Evolutionary conservation across 2,113 vertebrate species (phyloP).

Genomic region (Lagenorhynchus albirostris): DNA sequence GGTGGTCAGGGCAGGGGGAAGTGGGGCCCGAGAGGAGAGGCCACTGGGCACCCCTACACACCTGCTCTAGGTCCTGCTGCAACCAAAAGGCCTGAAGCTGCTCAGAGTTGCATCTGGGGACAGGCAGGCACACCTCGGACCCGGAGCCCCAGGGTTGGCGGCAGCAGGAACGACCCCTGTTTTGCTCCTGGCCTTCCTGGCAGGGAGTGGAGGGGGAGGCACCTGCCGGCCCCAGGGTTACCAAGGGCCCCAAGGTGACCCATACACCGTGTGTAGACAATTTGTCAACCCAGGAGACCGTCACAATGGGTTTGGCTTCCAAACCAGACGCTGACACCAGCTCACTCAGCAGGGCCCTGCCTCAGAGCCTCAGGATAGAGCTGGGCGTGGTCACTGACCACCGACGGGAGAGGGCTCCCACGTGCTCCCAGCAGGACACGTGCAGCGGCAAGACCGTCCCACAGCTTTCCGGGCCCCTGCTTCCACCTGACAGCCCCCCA

Average conservation of each 20-base stretch:
- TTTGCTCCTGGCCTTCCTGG: not conserved
- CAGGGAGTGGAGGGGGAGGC: fast-evolving
- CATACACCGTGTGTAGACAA: fast-evolving
- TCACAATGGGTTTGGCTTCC: fast-evolving
- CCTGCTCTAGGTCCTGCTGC: not conserved
- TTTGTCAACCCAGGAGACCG: not conserved
- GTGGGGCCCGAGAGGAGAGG: not conserved
- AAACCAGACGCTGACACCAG: not conserved
- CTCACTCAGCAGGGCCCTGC: fast-evolving
- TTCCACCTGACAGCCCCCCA: not conserved
- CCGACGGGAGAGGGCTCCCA: fast-evolving
- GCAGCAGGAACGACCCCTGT: not conserved
- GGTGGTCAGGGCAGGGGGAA: fast-evolving
- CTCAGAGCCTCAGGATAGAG: not conserved
- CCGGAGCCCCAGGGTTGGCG: fast-evolving
- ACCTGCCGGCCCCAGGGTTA: not conserved
- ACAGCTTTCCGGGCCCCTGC: fast-evolving
- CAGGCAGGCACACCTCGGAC: no score
- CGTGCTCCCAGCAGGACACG: fast-evolving
- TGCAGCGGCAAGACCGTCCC: fast-evolving
- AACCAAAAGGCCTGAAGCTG: not conserved
- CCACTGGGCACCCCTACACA: not conserved
- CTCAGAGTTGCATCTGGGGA: not conserved
- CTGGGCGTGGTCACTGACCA: fast-evolving
- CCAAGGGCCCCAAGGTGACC: fast-evolving